Conservation (phyloP, 2,888 invertebrate species). For the Chrysopilus asiliformis region DNA sequence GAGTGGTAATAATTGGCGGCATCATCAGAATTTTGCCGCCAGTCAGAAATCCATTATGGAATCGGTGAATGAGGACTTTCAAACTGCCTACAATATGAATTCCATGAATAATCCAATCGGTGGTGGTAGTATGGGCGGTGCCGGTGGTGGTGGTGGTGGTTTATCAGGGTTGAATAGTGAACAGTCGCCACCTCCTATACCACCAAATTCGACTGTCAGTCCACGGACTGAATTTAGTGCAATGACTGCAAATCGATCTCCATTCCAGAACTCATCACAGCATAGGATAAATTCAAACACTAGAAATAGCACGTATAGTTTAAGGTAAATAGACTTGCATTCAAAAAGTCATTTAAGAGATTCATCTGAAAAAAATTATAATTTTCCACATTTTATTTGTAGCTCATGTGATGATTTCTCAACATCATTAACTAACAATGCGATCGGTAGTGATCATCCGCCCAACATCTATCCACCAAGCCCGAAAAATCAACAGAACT, state of each 20-base stretch:
- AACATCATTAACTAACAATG: constrained; percentile 2
- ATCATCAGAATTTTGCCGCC: constrained; percentile 1
- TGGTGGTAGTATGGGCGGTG: background rate
- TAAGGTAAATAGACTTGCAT: constrained; percentile 9
- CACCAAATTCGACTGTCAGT: constrained; percentile 26
- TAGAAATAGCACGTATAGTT: constrained; percentile 13
- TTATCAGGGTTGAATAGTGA: constrained; percentile 4
- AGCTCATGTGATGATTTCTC: constrained; percentile 10
- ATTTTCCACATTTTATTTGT: background rate
- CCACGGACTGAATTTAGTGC: constrained; percentile 25
- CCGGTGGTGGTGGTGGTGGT: background rate
- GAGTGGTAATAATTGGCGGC: constrained; percentile 9
- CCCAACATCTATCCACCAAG: constrained; percentile 12
- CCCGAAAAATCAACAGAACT: constrained; percentile 12
- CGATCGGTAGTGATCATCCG: constrained; percentile 7
- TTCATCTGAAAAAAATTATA: background rate
- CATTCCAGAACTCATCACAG: constrained; percentile 27
- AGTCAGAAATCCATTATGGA: constrained; percentile 7
- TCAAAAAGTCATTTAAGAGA: background rate
- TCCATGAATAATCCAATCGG: background rate
- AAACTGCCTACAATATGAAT: background rate
- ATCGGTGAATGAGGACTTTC: constrained; percentile 7
- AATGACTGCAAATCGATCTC: constrained; percentile 24
- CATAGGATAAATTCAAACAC: constrained; percentile 9
- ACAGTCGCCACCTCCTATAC: constrained; percentile 11